Conservation (phyloP, 1,140 invertebrate genomes). For the Magallana ariakensis region DNA sequence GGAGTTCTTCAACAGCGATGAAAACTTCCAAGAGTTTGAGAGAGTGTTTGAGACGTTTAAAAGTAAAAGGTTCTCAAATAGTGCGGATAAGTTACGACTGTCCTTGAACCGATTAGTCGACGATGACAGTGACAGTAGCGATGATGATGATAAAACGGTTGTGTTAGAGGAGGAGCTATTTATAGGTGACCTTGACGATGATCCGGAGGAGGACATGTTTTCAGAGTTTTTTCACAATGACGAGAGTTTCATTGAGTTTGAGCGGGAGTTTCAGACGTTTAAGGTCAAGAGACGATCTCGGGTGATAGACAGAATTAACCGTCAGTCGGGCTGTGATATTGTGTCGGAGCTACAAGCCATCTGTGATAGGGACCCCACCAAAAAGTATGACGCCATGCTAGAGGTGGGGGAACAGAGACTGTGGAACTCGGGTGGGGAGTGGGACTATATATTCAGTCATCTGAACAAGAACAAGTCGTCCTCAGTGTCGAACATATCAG, state of each 20-base stretch:
- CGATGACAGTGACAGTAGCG: slow-evolving; percentile 48
- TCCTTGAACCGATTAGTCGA: slow-evolving; percentile 57
- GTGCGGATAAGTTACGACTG: slow-evolving; percentile 61
- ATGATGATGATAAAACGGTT: slow-evolving; percentile 35
- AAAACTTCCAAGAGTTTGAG: slow-evolving; percentile 76
- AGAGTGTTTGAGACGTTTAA: slow-evolving; percentile 75
- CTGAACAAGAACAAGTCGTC: slow-evolving; percentile 67
- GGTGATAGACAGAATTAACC: slow-evolving; percentile 63
- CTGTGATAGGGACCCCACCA: slow-evolving; percentile 70
- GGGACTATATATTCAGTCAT: slow-evolving; percentile 74
- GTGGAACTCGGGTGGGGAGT: slow-evolving; percentile 73
- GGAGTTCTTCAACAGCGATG: slow-evolving; percentile 75
- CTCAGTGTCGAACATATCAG: slow-evolving; percentile 47
- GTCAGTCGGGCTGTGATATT: slow-evolving; percentile 74
- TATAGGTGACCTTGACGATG: slow-evolving; percentile 53
- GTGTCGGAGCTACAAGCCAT: slow-evolving; percentile 72
- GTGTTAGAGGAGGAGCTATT: slow-evolving; percentile 52
- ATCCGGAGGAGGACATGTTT: slow-evolving; percentile 69
- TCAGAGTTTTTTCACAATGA: slow-evolving; percentile 76
- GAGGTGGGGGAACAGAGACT: slow-evolving; percentile 46
- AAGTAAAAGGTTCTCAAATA: slow-evolving; percentile 68
- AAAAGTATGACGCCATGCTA: slow-evolving; percentile 49
- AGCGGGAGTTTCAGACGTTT: slow-evolving; percentile 74
- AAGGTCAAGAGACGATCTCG: slow-evolving; percentile 67
- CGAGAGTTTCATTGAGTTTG: slow-evolving; percentile 75